Evolutionary conservation across 2,113 vertebrate species (phyloP), one percentile per base, ranked within the genome.

Genomic region (Isurus oxyrinchus): DNA sequence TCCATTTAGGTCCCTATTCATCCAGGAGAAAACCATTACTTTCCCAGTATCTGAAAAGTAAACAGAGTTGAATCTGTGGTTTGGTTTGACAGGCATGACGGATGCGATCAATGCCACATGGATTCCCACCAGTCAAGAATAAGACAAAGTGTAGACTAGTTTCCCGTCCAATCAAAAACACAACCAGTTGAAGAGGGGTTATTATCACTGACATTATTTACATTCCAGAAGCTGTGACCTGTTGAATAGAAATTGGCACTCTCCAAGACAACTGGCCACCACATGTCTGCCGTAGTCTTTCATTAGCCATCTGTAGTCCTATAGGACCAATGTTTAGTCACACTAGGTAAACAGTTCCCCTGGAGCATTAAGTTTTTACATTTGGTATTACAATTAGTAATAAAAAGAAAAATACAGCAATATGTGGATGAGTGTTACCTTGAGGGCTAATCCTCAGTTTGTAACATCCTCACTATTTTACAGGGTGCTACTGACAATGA

Each of bases 1-100:
- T 0, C 96, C 97, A 49, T 81, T 67, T 55, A 57, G 96, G 69
- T 97, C 97, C 44, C 96, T 59, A 4, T 97, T 96, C 4, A 97
- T 96, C 72, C 0, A 25, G 61, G 96, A 91, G 14, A 96, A 31
- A 0, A 96, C 96, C n/a, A 97, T 81, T 86, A 97, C 69, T 0
- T 95, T 97, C 13, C 97, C 97, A 1, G 0, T 25, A 40, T 96
- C 97, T 97, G 95, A 0, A 96, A 97, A 19, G 40, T 44, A 40
- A 81, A 40, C 31, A 55, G 14, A 40, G 59, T 44, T 61, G 81
- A 87, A 40, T 49, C 93, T 2, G 6, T 59, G 49, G 13, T 53
- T 63, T 16, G 25, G 44, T 61, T 61, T 84, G 76, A 27, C 79
- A 44, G 11, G 31, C 14, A 57, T 49, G 40, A 49, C 63, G 49